Conservation (phyloP, 2,888 invertebrate species). For the Pollenia griseotomentosa region DNA sequence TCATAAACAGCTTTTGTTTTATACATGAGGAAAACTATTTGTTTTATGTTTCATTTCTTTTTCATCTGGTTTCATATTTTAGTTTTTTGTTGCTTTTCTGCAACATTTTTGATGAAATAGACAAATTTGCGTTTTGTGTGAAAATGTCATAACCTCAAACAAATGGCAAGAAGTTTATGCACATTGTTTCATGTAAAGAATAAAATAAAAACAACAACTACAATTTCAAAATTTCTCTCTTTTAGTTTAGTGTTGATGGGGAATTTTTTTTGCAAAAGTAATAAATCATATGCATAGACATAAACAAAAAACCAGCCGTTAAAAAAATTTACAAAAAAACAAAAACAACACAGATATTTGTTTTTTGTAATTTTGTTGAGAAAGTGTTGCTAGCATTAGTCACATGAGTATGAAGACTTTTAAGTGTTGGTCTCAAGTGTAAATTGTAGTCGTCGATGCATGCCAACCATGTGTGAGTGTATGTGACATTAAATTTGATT, state of each 20-base stretch:
- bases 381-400: conserved; percentile 59
- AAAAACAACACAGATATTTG: conserved; percentile 54
- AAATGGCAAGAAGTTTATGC: conserved; percentile 70
- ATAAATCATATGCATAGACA: conserved; percentile 74
- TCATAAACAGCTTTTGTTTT: conserved; percentile 73
- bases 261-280: conserved; percentile 58
- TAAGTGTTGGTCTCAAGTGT: conserved; percentile 69
- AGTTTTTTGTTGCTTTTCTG: background rate
- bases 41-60: conserved; percentile 67
- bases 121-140: conserved; percentile 81
- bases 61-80: conserved; percentile 31
- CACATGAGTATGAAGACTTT: conserved; percentile 68
- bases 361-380: conserved; percentile 63
- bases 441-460: conserved; percentile 60
- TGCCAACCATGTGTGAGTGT: conserved; percentile 44
- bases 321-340: conserved; percentile 42
- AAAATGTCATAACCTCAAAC: conserved; percentile 74
- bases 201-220: conserved; percentile 19
- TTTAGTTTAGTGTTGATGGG: conserved; percentile 48
- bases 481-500: conserved; percentile 60
- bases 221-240: conserved; percentile 48
- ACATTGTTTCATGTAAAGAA: conserved; percentile 47
- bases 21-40: conserved; percentile 71
- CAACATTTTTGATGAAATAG: conserved; percentile 81
- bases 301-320: conserved; percentile 73